Evolutionary conservation across 2,888 invertebrate species (phyloP), one percentile per base, ranked within the genome.

Genomic region (Lagria hirta): DNA sequence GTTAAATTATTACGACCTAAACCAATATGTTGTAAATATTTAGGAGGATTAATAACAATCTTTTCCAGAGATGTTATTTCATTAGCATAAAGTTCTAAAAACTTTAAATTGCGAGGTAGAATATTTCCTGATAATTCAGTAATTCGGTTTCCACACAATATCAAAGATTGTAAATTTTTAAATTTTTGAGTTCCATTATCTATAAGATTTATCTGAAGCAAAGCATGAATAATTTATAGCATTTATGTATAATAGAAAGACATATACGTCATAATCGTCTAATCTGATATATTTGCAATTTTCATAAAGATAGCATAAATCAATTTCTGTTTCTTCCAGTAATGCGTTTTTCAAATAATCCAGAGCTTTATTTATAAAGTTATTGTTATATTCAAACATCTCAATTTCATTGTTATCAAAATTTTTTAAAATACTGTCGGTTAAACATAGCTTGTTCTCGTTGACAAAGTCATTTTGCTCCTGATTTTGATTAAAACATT

Each of bases 71-170:
- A 57, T 3, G 48, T 56, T 16, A 80, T 70, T 44, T 70, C 51
- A 62, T 80, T 80, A 8, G 71, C 68, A 61, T 74, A 76, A 12
- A 71, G 66, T 58, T 80, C 79, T 8, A 80, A 61, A 52, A 62
- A 65, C 55, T 61, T 65, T 16, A 80, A 51, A 6, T 62, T 61
- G 28, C 60, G 57, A 3, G 79, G 77, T 32, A 80, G 60, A 20
- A 64, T 46, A 4, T 51, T 52, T 1, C 73, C 62, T 26, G 70
- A 58, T 1, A 79, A 35, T 2, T 70, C 61, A 30, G 42, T 50
- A 3, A 73, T 37, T 56, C 61, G 69, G 49, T 73, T 73, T 5
- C 74, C 75, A 40, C 73, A 71, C 16, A 81, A 61, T 55, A 72
- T 73, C 12, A 81, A 63, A 11, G 71, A 66, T 21, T 71, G 57